These are phyloP conservation scores for Ardeotis arabs DNA, from an alignment of 2,113 vertebrate species.

Conservation along the genomic window DNA sequence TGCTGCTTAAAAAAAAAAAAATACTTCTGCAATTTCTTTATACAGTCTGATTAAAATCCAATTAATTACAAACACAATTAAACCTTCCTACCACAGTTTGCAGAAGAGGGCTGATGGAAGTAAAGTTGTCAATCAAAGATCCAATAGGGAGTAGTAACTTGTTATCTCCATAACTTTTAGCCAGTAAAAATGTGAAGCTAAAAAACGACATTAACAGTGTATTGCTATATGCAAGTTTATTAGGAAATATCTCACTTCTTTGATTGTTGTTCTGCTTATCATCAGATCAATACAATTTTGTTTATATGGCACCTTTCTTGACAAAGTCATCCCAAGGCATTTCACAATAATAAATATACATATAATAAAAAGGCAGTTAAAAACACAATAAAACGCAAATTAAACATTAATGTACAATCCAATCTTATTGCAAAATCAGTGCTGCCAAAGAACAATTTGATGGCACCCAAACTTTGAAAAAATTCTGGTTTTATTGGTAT, in stretches of 20 bases:
- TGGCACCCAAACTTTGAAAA: not conserved
- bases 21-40: slow-evolving; percentile 41
- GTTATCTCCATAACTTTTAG: slow-evolving; percentile 22
- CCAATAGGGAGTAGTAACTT: not conserved
- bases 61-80: slow-evolving; percentile 71
- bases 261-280: slow-evolving; percentile 40
- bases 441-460: not conserved
- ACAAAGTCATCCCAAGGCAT: slow-evolving; percentile 32
- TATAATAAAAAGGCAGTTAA: slow-evolving; percentile 58
- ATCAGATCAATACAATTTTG: slow-evolving; percentile 51
- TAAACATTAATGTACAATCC: slow-evolving; percentile 37
- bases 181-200: slow-evolving; percentile 21
- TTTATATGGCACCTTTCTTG: slow-evolving; percentile 39
- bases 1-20: not conserved
- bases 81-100: slow-evolving; percentile 36
- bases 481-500: not conserved
- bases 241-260: slow-evolving; percentile 54
- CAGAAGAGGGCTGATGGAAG: not conserved
- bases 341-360: slow-evolving; percentile 43
- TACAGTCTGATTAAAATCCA: slow-evolving; percentile 61
- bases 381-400: slow-evolving; percentile 47
- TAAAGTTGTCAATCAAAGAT: slow-evolving; percentile 40
- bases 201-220: not conserved
- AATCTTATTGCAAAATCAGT: slow-evolving; percentile 10
- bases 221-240: slow-evolving; percentile 36